Evolutionary conservation across 2,797 vertebrate species (phyloP), one percentile per base, ranked within the genome.

Genomic region (Ceryle rudis): DNA sequence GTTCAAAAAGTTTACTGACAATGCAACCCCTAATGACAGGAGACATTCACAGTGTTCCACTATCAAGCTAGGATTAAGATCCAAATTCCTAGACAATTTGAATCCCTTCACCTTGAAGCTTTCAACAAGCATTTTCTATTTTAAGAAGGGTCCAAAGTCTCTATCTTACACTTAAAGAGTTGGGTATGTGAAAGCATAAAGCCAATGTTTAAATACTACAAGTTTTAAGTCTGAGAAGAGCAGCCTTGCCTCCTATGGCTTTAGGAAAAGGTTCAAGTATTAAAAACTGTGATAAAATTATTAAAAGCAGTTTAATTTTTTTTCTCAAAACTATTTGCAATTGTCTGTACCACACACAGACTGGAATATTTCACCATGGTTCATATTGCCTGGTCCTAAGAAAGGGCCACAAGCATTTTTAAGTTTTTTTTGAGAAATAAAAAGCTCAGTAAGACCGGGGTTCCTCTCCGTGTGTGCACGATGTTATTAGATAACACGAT

Each of bases 381-480:
- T 96, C 79, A 8, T 10, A 11, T 21, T 91, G 55, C 47, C 39
- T 37, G 64, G 33, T 81, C 47, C 23, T 52, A 39, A 84, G 88
- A 82, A 94, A 72, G 47, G 9, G 73, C 57, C 86, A 94, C 41
- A 84, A 93, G 65, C 75, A 79, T 83, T 79, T 71, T 47, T 62
- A 85, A 80, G 11, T 7, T 8, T 51, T 35, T 91, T 88, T 91
- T 70, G 35, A 95, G 80, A 96, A 97, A 93, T 89, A 86, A 91
- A 94, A 96, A 96, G 31, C 88, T 96, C 82, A 86, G 41, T 54
- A 90, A 96, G 46, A 93, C 35, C 44, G 80, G 75, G 44, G 49
- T 78, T 95, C 73, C 46, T 96, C 81, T 81, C 31, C 82, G 39
- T 75, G 25, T 66, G 25, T 72, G 37, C 62, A 78, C 12, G 57